phyloP scores from a whole-genome alignment of 2,888 invertebrate species.

The Ophioninae sp. region DNA sequence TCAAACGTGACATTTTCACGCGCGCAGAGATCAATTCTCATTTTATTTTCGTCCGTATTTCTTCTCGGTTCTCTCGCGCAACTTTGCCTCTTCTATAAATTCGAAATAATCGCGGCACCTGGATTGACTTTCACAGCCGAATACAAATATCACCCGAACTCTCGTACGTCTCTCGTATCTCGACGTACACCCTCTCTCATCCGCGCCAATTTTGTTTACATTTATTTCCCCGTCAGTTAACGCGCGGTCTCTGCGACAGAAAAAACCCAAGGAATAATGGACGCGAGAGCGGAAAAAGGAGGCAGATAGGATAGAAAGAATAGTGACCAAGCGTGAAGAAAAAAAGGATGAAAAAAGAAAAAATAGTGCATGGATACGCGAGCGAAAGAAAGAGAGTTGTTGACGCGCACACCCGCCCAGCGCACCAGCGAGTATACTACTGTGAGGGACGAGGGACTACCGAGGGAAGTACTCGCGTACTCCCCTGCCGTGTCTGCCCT shows the following conservation, averaged over 20 bases:
- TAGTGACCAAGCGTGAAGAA: constrained; percentile 1
- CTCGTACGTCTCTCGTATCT: neutral
- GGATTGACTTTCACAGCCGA: constrained; percentile 14
- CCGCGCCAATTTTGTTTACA: neutral
- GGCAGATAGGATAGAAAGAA: constrained; percentile 8
- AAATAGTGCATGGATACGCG: constrained; percentile 16
- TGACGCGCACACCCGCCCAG: constrained; percentile 47
- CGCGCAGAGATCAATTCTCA: neutral
- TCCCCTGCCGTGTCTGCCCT: constrained; percentile 45
- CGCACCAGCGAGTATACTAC: constrained; percentile 62
- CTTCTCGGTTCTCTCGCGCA: neutral
- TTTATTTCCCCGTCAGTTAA: neutral
- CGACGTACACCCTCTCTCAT: neutral
- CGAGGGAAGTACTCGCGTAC: constrained; percentile 19
- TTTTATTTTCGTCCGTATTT: neutral
- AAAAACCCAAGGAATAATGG: neutral
- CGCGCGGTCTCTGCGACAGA: neutral
- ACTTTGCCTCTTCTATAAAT: neutral
- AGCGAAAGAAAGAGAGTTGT: constrained; percentile 29
- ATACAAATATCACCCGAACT: neutral
- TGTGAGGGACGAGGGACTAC: constrained; percentile 31
- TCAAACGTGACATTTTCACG: neutral
- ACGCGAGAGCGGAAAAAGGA: neutral
- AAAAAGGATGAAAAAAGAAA: constrained; percentile 11
- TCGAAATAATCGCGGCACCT: constrained; percentile 19